Evolutionary conservation across 2,797 vertebrate genomes (phyloP).

Genomic region (Myotis vivesi): DNA sequence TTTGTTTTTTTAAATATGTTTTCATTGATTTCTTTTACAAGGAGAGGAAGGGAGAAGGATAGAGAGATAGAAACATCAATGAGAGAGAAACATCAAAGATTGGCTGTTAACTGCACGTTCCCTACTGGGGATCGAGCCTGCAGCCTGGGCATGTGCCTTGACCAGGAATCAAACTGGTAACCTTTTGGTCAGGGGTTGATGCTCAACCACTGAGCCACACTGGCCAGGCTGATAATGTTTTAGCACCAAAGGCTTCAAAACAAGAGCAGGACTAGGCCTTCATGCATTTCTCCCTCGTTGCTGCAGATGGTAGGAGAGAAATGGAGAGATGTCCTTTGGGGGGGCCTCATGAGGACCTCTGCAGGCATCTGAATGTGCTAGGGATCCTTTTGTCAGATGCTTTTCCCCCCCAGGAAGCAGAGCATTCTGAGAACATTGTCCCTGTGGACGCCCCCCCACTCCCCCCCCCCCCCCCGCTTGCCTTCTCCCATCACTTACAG

Average conservation of each 20-base stretch:
- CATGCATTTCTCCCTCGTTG: background rate
- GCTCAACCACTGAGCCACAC: too few species aligned
- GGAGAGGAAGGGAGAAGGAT: too few species aligned
- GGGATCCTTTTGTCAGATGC: background rate
- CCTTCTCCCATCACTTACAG: background rate
- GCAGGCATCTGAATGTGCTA: background rate
- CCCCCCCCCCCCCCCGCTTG: rapidly evolving
- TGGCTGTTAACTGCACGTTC: too few species aligned
- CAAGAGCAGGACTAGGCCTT: background rate
- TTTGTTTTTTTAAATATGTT: too few species aligned
- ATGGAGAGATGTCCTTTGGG: background rate
- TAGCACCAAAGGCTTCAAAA: background rate
- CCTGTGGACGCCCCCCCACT: background rate
- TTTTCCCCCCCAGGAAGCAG: background rate
- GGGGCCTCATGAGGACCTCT: background rate
- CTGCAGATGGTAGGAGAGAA: background rate
- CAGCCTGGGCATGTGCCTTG: too few species aligned
- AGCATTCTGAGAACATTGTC: background rate
- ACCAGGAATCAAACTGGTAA: too few species aligned
- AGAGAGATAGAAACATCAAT: too few species aligned
- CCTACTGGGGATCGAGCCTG: too few species aligned
- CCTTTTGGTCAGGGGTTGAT: too few species aligned
- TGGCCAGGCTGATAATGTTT: background rate
- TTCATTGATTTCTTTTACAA: too few species aligned
- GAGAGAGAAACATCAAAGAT: too few species aligned